Percentiles rank a stretch among this genome's conserved stretches.
Evolutionary conservation across 2,888 invertebrate genomes (phyloP).

Genomic region (Orchesella flavescens): DNA sequence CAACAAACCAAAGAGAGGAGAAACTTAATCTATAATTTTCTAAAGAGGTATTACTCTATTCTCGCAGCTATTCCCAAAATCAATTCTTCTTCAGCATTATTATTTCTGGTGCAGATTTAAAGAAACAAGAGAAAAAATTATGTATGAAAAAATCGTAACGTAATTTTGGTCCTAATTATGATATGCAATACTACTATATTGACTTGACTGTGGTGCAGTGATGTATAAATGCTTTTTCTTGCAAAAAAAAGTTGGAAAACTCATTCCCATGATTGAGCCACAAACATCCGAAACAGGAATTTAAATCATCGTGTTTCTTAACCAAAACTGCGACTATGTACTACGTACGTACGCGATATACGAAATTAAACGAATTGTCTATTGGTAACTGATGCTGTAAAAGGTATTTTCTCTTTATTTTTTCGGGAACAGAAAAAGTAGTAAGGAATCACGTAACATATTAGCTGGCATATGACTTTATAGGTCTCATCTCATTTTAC

Average conservation of each 20-base stretch:
- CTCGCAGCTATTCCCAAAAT: too few species aligned
- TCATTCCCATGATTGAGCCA: neutral
- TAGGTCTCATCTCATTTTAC: neutral
- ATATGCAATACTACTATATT: too few species aligned
- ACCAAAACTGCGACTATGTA: slow-evolving; percentile 62
- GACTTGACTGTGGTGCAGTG: too few species aligned
- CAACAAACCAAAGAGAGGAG: neutral
- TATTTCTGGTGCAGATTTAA: too few species aligned
- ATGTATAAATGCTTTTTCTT: neutral
- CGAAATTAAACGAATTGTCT: slow-evolving; percentile 61
- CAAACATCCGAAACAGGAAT: neutral
- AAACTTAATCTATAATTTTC: too few species aligned
- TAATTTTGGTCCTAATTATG: too few species aligned
- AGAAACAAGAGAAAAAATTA: too few species aligned
- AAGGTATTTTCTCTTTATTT: too few species aligned
- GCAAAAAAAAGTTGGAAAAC: neutral
- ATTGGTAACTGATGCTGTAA: neutral
- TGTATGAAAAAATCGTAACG: too few species aligned
- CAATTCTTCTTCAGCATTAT: too few species aligned
- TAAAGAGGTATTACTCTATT: too few species aligned
- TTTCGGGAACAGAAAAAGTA: slow-evolving; percentile 25
- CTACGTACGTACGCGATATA: slow-evolving; percentile 69
- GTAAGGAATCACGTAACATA: neutral
- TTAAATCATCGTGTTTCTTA: neutral
- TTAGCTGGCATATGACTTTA: neutral